Conservation (phyloP, 2,113 vertebrate species). For the Pachyramphus minor region DNA sequence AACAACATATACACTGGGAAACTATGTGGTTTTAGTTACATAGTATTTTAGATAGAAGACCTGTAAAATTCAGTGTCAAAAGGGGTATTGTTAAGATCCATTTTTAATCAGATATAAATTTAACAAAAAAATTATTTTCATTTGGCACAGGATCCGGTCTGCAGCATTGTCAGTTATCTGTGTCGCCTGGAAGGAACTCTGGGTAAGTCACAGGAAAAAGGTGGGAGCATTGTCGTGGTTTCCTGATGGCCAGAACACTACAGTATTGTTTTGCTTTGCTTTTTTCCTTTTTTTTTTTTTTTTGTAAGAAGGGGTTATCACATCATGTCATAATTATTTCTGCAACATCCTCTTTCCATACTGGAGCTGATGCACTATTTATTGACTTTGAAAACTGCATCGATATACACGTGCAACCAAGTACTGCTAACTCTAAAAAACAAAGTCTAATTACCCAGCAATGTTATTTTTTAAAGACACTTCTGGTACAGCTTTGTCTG, state of each 20-base stretch:
- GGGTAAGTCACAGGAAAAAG: conserved; percentile 96
- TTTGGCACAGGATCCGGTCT: conserved; percentile 63
- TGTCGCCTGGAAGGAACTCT: conserved; percentile 91
- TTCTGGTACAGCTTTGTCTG: background rate
- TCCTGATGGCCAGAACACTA: conserved; percentile 84
- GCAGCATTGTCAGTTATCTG: conserved; percentile 81
- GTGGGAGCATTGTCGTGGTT: conserved; percentile 89
- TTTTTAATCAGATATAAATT: conserved; percentile 62
- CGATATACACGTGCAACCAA: background rate
- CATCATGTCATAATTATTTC: conserved; percentile 70
- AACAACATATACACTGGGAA: background rate
- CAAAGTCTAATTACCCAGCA: background rate
- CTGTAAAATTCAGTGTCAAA: background rate
- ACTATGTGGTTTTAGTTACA: background rate
- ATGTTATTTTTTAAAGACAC: background rate
- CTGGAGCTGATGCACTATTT: conserved; percentile 69
- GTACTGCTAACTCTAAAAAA: background rate
- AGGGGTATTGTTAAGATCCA: background rate
- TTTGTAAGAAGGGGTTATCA: conserved; percentile 54
- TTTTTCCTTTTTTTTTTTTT: conserved; percentile 61
- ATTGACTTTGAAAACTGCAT: conserved; percentile 68
- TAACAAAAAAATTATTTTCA: conserved; percentile 60
- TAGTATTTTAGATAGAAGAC: background rate
- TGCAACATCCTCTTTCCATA: conserved; percentile 82
- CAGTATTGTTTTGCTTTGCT: conserved; percentile 77